Base-by-base conservation (phyloP, 2,113 vertebrate species). In the Nothobranchius furzeri region DNA sequence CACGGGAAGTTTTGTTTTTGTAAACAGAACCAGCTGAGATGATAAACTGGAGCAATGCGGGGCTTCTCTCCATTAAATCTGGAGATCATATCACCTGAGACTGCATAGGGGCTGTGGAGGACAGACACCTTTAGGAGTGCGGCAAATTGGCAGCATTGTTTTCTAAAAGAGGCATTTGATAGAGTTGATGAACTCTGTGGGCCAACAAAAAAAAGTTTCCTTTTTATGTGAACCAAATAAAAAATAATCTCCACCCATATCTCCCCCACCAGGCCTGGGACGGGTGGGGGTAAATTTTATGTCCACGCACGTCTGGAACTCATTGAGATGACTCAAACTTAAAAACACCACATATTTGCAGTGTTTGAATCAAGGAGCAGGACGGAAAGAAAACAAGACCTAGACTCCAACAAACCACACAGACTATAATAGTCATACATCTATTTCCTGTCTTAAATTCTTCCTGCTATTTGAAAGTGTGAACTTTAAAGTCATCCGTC, bases 271-370 rank as follows among this genome's bases (percentile, higher is more conserved):
- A 68, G 52, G 62, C 36, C 75, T 12, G 37, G 58, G 64, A 46
- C 7, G 43, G 57, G 74, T 53, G 73, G 75, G 68, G 81, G 72
- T 5, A 10, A 43, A 59, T 46, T 51, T 51, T 49, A 49, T 74
- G 60, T 69, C 68, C 46, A 25, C 61, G 64, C 40, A 80, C 55
- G 81, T 88, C 91, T 91, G 91, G 88, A 91, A 88, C 62, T 89
- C 80, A 88, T 89, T 87, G 73, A 81, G 68, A 54, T 76, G 64
- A 65, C 54, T 60, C 43, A 75, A 62, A 70, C 20, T 61, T 57
- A 75, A 47, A 75, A 56, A 37, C 40, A 54, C 52, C 43, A 25
- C 55, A 46, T 25, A 65, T 42, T 53, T 48, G 42, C 30, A 42
- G 49, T 66, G 40, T 81, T 81, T 72, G 80, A 77, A 80, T 60